phyloP scores from a whole-genome alignment of 2,113 vertebrate genomes.

The Elanoides forficatus region DNA sequence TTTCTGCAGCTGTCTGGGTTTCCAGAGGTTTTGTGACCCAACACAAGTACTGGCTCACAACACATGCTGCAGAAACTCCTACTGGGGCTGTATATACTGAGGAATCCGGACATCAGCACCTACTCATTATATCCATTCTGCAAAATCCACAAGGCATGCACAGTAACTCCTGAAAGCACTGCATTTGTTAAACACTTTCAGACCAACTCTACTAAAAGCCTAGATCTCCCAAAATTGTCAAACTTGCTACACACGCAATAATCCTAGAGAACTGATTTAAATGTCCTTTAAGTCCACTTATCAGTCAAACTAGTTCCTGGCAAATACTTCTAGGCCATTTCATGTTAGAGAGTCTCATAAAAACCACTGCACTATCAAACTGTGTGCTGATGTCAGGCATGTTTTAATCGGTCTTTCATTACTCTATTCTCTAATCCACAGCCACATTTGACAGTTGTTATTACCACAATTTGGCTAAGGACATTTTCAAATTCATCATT shows the following conservation, averaged over 20 bases:
- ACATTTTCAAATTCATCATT: background rate
- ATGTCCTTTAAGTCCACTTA: background rate
- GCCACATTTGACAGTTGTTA: background rate
- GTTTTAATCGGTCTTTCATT: background rate
- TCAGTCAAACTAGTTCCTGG: background rate
- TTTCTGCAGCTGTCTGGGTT: background rate
- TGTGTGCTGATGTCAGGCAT: background rate
- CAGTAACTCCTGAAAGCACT: background rate
- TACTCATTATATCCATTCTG: background rate
- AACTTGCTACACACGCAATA: background rate
- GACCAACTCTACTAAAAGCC: background rate
- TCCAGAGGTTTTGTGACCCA: background rate
- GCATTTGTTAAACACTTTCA: background rate
- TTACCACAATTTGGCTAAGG: background rate
- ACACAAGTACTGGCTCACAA: fast-evolving
- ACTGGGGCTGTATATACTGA: background rate
- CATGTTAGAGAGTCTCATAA: background rate
- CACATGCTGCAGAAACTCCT: background rate
- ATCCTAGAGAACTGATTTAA: background rate
- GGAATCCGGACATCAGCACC: background rate
- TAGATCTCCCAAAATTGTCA: background rate
- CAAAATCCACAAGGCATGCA: background rate
- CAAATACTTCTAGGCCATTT: background rate
- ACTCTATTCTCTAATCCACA: background rate
- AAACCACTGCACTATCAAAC: background rate